Evolutionary conservation across 2,113 vertebrate species (phyloP), one percentile per base, ranked within the genome.

Genomic region (Pampusana beccarii): DNA sequence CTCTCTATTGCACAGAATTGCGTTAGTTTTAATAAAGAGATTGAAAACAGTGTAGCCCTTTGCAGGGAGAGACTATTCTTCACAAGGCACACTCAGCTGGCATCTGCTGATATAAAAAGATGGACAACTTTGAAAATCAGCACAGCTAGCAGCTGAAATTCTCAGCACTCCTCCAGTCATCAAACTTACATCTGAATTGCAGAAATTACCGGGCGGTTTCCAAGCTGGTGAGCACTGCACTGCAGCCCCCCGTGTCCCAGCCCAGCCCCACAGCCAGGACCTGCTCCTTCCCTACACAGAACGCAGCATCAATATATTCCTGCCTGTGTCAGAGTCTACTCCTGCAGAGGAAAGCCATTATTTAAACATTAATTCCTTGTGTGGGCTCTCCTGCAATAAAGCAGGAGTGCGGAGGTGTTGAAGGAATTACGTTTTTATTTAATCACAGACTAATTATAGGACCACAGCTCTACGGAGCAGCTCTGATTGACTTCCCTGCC

Each of bases 291-390:
- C 86, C 51, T 8, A 21, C 0, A 0, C 17, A 21, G 73, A 77
- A 31, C n/a, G 40, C 75, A 69, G 54, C 33, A 1, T 66, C 14
- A 44, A 61, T 57, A 9, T 16, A 51, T 60, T 56, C 86, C 86
- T 74, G 69, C 36, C 64, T 65, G 4, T 61, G 83, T 70, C 51
- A 18, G 75, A 77, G 79, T 3, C 57, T 67, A 71, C 85, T 94
- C 77, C 87, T 60, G 57, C 61, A 82, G 82, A 94, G 65, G 5
- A 90, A 74, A 92, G 70, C 89, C 91, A 90, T 94, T 92, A 92
- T 90, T 95, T 91, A 81, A 86, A 86, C 83, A 86, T 86, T 90
- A 91, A 95, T 95, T 88, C 94, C 95, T 94, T 88, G 91, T 95
- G 97, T 94, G 96, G 97, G 95, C 80, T 94, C 79, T 79, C 80